Base-by-base conservation (phyloP, 2,888 invertebrate genomes). In the Cheilosia impressa region DNA sequence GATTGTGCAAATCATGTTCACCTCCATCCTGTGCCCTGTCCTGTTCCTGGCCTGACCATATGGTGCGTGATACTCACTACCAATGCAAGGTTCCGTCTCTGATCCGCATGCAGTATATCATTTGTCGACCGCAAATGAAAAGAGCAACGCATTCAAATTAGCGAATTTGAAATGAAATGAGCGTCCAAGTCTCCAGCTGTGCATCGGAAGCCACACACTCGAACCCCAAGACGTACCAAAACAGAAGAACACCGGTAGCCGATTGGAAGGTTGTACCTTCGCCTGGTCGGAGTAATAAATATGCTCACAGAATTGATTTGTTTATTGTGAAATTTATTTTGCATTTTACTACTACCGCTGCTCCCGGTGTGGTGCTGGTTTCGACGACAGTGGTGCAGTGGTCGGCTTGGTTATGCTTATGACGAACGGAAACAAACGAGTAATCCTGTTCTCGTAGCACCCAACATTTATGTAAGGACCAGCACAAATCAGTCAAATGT, bases 91-190 rank as follows among this genome's bases (percentile, higher is more conserved):
- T 66, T 57, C 65, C 80, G 71, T 72, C 71, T 45, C 58, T 65
- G 75, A 65, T 69, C 68, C 22, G 52, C 45, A 65, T 77, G 76
- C 63, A 85, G 81, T 81, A 85, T 85, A 85, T 85, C 85, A 85
- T 85, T 85, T 85, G 85, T 81, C 76, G 85, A 85, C 85, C 85
- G 52, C 85, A 85, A 85, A 85, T 85, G 76, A 85, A 85, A 85
- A 85, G 81, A 85, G 68, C 85, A 85, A 81, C 85, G 85, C 85
- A 85, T 85, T 85, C 85, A 85, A 85, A 85, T 85, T 85, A 85
- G 81, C 85, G 81, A 85, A 77, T 81, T 77, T 66, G 77, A 81
- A 85, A 84, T 75, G 84, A 80, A 84, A 77, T 81, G 85, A 81
- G 22, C 77, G 63, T 81, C 52, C 62, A 55, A 71, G 66, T 81